A percentile compares a stretch with the other conserved stretches of the same genome.
These are phyloP conservation scores for Cydia strobilella DNA, from an alignment of 1,140 invertebrate genomes.

Conservation along the genomic window DNA sequence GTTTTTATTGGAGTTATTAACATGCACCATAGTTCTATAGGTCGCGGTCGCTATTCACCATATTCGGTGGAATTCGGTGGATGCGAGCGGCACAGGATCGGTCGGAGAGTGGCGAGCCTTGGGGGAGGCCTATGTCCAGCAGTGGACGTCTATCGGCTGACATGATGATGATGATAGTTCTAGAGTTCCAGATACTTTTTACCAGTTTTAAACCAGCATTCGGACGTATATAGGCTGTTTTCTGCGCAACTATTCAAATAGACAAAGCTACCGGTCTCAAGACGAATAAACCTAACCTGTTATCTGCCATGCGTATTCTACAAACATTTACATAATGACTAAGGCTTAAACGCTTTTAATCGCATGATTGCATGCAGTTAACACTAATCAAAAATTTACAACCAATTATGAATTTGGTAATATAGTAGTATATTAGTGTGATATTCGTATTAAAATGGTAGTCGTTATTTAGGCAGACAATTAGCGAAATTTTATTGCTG, in stretches of 20 bases:
- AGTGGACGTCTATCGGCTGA: too few relatives aligned
- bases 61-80: too few relatives aligned
- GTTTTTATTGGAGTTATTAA: too few relatives aligned
- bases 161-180: too few relatives aligned
- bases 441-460: neutral
- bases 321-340: slow-evolving; percentile 62
- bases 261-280: neutral
- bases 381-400: slow-evolving; percentile 32
- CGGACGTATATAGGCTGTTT: too few relatives aligned
- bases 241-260: neutral
- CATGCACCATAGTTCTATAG: too few relatives aligned
- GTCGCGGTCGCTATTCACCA: too few relatives aligned
- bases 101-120: too few relatives aligned
- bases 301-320: slow-evolving; percentile 53
- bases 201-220: too few relatives aligned
- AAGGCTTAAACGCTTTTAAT: slow-evolving; percentile 50
- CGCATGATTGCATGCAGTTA: slow-evolving; percentile 33
- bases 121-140: too few relatives aligned
- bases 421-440: slow-evolving; percentile 23
- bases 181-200: too few relatives aligned
- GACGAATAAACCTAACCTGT: slow-evolving; percentile 38
- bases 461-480: neutral
- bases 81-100: too few relatives aligned
- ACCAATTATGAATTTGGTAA: slow-evolving; percentile 26
- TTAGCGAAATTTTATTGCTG: neutral